These are phyloP conservation scores for Typhlomys cinereus DNA, from an alignment of 2,113 vertebrate genomes.

Conservation along the genomic window DNA sequence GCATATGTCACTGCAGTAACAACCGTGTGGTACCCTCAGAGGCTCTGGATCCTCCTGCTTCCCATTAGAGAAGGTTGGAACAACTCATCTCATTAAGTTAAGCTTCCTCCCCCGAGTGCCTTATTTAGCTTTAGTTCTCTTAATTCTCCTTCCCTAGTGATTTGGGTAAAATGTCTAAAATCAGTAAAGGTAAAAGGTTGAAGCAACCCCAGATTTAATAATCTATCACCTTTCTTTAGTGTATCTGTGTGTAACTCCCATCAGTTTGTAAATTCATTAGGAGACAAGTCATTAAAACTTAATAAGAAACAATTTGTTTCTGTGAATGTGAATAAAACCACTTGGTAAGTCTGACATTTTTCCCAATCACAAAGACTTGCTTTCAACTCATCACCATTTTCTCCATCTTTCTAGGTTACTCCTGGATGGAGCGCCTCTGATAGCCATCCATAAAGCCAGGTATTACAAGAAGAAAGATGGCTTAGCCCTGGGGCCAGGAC, in stretches of 20 bases:
- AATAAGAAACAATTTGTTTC: conserved; percentile 75
- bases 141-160: conserved; percentile 72
- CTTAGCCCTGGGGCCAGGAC: conserved; percentile 94
- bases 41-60: conserved; percentile 48
- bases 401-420: conserved; percentile 85
- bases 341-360: conserved; percentile 57
- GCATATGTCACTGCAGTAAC: background rate
- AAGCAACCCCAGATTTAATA: conserved; percentile 76
- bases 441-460: conserved; percentile 96
- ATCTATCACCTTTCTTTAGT: conserved; percentile 74
- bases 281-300: conserved; percentile 79
- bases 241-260: conserved; percentile 69
- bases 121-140: conserved; percentile 75
- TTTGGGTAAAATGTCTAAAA: conserved; percentile 69
- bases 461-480: conserved; percentile 96
- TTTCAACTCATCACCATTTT: background rate
- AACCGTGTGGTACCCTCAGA: background rate
- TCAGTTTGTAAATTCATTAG: conserved; percentile 71
- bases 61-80: conserved; percentile 53
- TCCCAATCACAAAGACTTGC: conserved; percentile 41
- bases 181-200: conserved; percentile 78
- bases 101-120: conserved; percentile 69
- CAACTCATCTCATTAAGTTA: conserved; percentile 72
- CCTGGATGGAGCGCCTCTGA: conserved; percentile 94
- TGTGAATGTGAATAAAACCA: conserved; percentile 67